Evolutionary conservation across 2,113 vertebrate species (phyloP).

Genomic region (Lepisosteus oculatus): DNA sequence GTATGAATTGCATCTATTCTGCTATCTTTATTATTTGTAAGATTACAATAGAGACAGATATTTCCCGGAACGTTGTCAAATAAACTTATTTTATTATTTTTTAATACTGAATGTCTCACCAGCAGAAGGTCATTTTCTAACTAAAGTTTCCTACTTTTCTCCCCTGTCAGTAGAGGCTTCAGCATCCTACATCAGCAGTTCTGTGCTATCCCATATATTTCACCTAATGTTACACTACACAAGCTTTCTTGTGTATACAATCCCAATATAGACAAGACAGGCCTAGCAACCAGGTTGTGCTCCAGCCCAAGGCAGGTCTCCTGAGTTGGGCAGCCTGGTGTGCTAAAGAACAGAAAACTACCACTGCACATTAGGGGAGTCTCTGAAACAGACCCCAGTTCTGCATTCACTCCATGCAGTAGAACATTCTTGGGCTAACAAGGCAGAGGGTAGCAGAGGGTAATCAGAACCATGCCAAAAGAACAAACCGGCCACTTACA

Average conservation of each 20-base stretch:
- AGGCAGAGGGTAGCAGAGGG: constrained; percentile 66
- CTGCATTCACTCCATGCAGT: constrained; percentile 69
- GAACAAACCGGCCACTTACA: constrained; percentile 16
- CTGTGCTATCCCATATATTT: background rate
- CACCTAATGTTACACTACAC: background rate
- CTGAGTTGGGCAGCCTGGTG: constrained; percentile 4
- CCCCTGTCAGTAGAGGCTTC: background rate
- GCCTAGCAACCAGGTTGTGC: background rate
- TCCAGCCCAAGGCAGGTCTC: constrained; percentile 36
- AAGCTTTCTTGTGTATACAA: background rate
- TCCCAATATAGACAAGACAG: background rate
- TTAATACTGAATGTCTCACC: no score
- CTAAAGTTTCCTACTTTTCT: background rate
- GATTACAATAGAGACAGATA: no score
- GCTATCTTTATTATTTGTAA: no score
- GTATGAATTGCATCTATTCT: no score
- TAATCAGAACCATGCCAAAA: constrained; percentile 79
- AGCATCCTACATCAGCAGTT: background rate
- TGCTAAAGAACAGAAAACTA: constrained; percentile 42
- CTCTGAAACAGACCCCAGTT: constrained; percentile 60
- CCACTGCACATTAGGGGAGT: constrained; percentile 52
- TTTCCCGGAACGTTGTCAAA: no score
- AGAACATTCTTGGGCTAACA: constrained; percentile 68
- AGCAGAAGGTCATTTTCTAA: background rate
- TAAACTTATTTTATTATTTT: no score